Evolutionary conservation across 2,797 vertebrate genomes (phyloP), one percentile per base, ranked within the genome.

Genomic region (Hirundo rustica): DNA sequence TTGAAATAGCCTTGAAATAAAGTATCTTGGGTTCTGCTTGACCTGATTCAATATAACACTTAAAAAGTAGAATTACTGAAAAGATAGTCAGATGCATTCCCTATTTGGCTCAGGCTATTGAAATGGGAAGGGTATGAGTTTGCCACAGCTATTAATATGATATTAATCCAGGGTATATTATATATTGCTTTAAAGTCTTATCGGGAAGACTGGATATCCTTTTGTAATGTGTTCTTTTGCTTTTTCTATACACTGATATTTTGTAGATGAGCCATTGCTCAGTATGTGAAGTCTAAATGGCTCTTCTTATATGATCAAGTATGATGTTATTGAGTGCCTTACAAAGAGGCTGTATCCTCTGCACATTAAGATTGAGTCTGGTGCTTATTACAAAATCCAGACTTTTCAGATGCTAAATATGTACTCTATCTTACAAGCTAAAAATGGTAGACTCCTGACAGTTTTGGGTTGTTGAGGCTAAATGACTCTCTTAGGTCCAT

Each of bases 351-450:
- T 88, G 84, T 97, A 94, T 97, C 89, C 94, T 97, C 97, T 97
- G 89, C 94, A 92, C 88, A 94, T 97, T 97, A 96, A 95, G 95
- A 97, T 96, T 79, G 93, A 95, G 85, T 95, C 94, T 97, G 87
- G 76, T 95, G 87, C 96, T 97, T 95, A 89, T 90, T 97, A 94
- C 60, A 86, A 95, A 98, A 96, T 78, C 61, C 83, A 91, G 87
- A 95, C 95, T 97, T 97, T 97, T 97, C 89, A 96, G 95, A 97
- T 97, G 95, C 95, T 97, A 97, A 97, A 51, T 91, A 76, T 29
- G 20, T 27, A 15, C 45, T 85, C 4, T 81, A 64, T 89, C 66
- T 92, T 88, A 57, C 65, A 86, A 74, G 67, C 88, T 90, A 93
- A 94, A 96, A 91, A 67, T 78, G 66, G 66, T 55, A 91, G 70